Percentiles rank a stretch among this genome's conserved stretches.
Evolutionary conservation across 2,888 invertebrate species (phyloP).

Genomic region (Rhabditophanes sp.): DNA sequence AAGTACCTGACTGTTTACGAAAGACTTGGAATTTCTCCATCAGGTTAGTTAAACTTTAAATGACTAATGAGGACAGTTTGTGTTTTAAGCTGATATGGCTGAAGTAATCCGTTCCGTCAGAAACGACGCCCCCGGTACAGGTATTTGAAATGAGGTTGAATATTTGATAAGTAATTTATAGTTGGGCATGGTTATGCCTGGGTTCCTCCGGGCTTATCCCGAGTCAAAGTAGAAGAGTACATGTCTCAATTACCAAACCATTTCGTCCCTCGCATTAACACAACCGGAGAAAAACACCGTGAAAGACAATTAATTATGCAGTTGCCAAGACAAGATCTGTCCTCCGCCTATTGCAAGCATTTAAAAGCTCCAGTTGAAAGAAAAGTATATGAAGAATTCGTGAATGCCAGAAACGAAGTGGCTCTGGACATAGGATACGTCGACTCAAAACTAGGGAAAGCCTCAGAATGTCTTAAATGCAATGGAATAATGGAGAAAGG

Average conservation of each 20-base stretch:
- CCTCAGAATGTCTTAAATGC: conserved; percentile 63
- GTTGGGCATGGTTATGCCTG: conserved; percentile 53
- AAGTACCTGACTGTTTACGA: conserved; percentile 38
- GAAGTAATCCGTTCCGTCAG: conserved; percentile 12
- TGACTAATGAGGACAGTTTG: not conserved
- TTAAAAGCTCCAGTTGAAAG: conserved; percentile 53
- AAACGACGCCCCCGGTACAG: conserved; percentile 19
- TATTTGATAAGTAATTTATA: conserved; percentile 15
- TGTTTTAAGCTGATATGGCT: conserved; percentile 26
- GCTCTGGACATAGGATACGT: conserved; percentile 74
- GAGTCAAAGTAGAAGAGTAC: conserved; percentile 61
- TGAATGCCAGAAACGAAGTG: conserved; percentile 79
- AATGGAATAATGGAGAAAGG: conserved; percentile 62
- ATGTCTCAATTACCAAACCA: conserved; percentile 72
- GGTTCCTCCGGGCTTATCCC: conserved; percentile 57
- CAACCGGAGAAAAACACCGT: conserved; percentile 64
- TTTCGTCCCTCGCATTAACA: conserved; percentile 60
- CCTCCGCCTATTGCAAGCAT: conserved; percentile 70
- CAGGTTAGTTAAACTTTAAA: conserved; percentile 11
- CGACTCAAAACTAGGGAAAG: conserved; percentile 44
- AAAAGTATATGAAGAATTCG: conserved; percentile 56
- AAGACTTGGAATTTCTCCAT: conserved; percentile 36
- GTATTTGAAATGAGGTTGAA: conserved; percentile 5
- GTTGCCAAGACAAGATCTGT: conserved; percentile 75
- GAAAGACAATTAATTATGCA: conserved; percentile 50